Evolutionary conservation across 2,113 vertebrate genomes (phyloP).

Genomic region (Cyanistes caeruleus): DNA sequence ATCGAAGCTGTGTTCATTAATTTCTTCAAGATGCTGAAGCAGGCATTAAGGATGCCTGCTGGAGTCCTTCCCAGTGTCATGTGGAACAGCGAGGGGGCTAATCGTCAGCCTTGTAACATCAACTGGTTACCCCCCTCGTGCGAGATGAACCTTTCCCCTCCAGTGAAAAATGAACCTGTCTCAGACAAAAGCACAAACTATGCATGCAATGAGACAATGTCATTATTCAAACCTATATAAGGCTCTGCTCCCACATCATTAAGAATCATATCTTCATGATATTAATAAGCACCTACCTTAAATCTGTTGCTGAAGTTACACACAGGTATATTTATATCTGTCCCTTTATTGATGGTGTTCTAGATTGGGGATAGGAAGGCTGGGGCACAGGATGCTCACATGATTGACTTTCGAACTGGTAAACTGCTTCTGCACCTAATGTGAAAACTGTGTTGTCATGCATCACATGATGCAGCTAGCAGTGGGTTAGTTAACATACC

Average conservation of each 20-base stretch:
- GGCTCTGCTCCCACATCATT: conserved; percentile 81
- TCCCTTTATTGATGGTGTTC: conserved; percentile 54
- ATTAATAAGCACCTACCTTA: conserved; percentile 80
- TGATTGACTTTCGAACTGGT: conserved; percentile 51
- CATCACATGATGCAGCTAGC: conserved; percentile 29
- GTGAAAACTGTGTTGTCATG: background rate
- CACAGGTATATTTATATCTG: conserved; percentile 72
- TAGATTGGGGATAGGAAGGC: conserved; percentile 37
- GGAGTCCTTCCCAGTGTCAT: conserved; percentile 86
- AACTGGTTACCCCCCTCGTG: conserved; percentile 86
- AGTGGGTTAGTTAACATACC: conserved; percentile 56
- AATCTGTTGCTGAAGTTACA: conserved; percentile 60
- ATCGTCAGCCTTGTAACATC: conserved; percentile 87
- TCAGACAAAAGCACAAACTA: conserved; percentile 82
- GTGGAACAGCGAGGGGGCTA: conserved; percentile 85
- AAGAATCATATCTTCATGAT: conserved; percentile 82
- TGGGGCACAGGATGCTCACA: background rate
- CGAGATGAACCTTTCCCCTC: conserved; percentile 86
- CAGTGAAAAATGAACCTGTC: conserved; percentile 86
- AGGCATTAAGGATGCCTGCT: conserved; percentile 85
- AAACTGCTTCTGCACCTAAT: background rate
- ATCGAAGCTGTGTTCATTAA: conserved; percentile 84
- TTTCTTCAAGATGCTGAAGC: conserved; percentile 86
- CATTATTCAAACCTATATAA: conserved; percentile 83
- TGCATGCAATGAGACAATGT: conserved; percentile 80